Evolutionary conservation across 2,113 vertebrate genomes (phyloP).

Genomic region (Mola mola): DNA sequence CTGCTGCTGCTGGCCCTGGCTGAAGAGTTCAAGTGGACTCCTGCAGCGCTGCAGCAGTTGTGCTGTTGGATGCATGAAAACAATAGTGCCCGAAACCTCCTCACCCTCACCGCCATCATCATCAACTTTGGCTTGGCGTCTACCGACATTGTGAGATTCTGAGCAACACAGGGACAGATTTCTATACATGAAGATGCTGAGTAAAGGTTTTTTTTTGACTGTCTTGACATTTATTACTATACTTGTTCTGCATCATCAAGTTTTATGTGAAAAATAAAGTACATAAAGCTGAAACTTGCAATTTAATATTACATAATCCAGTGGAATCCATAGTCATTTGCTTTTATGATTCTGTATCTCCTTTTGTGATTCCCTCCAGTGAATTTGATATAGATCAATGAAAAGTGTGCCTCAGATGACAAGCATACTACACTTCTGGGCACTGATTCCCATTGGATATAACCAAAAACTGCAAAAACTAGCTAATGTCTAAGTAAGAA

Average conservation of each 20-base stretch:
- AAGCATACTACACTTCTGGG: neutral
- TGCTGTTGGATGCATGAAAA: slow-evolving; percentile 98
- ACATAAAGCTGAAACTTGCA: too few relatives aligned
- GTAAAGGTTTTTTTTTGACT: too few relatives aligned
- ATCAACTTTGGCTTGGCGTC: slow-evolving; percentile 92
- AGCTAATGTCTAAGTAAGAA: too few relatives aligned
- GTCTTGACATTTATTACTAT: neutral
- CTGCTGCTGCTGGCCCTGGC: slow-evolving; percentile 90
- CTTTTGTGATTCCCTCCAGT: too few relatives aligned
- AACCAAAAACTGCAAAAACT: too few relatives aligned
- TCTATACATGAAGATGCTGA: neutral
- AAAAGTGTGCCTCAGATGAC: too few relatives aligned
- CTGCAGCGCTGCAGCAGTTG: slow-evolving; percentile 86
- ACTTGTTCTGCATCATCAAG: neutral
- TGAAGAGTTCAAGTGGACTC: slow-evolving; percentile 92
- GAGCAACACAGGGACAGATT: neutral
- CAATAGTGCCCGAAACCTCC: slow-evolving; percentile 90
- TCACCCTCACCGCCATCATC: slow-evolving; percentile 91
- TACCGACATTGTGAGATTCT: slow-evolving; percentile 89
- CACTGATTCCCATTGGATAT: too few relatives aligned
- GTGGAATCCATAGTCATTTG: too few relatives aligned
- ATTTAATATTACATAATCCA: too few relatives aligned
- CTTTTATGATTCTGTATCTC: too few relatives aligned
- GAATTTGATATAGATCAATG: too few relatives aligned
- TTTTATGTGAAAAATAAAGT: too few relatives aligned